A percentile compares a stretch with the other conserved stretches of the same genome.
Evolutionary conservation across 2,113 vertebrate species (phyloP).

Genomic region (Dolichallabes microphthalmus): DNA sequence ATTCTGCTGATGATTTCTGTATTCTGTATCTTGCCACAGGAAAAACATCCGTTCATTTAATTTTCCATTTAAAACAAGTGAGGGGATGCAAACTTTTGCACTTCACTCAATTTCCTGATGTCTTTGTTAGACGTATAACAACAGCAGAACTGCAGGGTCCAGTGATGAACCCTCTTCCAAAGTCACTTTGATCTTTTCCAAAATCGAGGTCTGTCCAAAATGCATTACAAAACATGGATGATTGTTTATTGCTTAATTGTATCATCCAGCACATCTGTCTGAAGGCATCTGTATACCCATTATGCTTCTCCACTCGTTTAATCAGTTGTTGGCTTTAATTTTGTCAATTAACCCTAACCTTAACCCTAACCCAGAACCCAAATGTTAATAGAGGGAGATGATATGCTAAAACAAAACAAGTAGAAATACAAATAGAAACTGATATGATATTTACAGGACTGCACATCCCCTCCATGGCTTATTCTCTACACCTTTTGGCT

Average conservation of each 20-base stretch:
- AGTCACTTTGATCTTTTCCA: neutral
- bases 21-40: neutral
- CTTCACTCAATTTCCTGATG: neutral
- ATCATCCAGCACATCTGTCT: neutral
- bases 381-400: no score
- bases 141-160: neutral
- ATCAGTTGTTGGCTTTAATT: neutral
- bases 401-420: no score
- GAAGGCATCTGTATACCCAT: neutral
- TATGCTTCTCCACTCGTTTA: neutral
- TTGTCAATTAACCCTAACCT: no score
- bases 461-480: no score
- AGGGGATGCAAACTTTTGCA: neutral
- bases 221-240: neutral
- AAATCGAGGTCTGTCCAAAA: neutral
- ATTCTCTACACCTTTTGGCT: no score
- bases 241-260: constrained; percentile 17
- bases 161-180: neutral
- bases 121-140: neutral
- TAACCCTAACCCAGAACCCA: no score
- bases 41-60: neutral
- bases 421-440: no score
- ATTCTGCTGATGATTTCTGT: neutral
- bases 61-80: neutral
- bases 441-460: no score